Evolutionary conservation across 2,113 vertebrate genomes (phyloP).

Genomic region (Callipepla californica): DNA sequence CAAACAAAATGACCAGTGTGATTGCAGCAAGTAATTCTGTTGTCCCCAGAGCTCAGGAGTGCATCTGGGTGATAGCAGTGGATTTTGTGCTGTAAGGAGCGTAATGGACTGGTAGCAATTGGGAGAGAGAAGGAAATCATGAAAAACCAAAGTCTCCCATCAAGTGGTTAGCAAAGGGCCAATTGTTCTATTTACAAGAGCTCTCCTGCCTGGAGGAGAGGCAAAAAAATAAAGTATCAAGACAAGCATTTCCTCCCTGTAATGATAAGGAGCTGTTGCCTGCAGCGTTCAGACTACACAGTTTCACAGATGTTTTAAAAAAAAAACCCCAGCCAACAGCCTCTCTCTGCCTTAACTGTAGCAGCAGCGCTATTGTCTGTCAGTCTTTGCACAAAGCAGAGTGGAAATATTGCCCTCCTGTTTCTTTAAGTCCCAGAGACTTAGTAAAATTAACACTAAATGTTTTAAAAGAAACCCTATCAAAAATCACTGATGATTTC

Average conservation of each 20-base stretch:
- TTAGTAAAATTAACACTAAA: conserved; percentile 74
- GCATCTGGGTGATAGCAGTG: background rate
- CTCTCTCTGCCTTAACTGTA: conserved; percentile 54
- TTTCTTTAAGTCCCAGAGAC: conserved; percentile 47
- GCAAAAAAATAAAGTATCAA: conserved; percentile 51
- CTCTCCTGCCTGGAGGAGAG: conserved; percentile 73
- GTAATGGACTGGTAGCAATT: conserved; percentile 36
- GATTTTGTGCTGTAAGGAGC: background rate
- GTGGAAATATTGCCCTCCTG: conserved; percentile 36
- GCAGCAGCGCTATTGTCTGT: conserved; percentile 56
- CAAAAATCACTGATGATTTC: conserved; percentile 75
- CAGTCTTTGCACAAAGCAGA: conserved; percentile 59
- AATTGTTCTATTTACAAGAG: conserved; percentile 77
- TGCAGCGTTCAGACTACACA: conserved; percentile 72
- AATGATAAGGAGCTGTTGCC: conserved; percentile 76
- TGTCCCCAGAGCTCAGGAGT: background rate
- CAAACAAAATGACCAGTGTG: background rate
- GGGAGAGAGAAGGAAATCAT: conserved; percentile 29
- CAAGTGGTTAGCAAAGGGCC: conserved; percentile 71
- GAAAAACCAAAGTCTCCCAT: conserved; percentile 60
- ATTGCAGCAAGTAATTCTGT: background rate
- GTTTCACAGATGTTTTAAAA: conserved; percentile 63
- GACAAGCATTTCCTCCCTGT: conserved; percentile 76
- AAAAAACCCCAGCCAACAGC: conserved; percentile 19
- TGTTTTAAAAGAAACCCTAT: conserved; percentile 71